Percentiles rank a stretch among this genome's conserved stretches.
Evolutionary conservation across 30 jellyfish, hydroid and myxozoan genomes (phyloP).

Genomic region (Catostylus mosaicus): DNA sequence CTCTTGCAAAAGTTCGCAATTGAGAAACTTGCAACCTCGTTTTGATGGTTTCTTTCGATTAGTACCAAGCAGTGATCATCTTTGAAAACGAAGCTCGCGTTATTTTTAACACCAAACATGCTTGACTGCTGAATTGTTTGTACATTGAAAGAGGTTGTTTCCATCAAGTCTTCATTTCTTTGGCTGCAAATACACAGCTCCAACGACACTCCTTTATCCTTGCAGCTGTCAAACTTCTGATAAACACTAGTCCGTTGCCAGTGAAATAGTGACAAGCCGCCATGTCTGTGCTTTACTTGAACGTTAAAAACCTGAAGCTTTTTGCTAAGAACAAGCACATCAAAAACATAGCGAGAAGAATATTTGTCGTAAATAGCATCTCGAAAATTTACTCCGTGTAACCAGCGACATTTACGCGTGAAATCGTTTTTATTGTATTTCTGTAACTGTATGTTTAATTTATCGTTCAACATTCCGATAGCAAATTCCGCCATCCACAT

Average conservation of each 20-base stretch:
- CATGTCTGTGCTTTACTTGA: slow-evolving; percentile 28
- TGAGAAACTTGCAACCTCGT: slow-evolving; percentile 44
- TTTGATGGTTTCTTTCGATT: slow-evolving; percentile 45
- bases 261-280: slow-evolving; percentile 27
- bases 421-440: not conserved
- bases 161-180: not conserved
- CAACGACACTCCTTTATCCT: slow-evolving; percentile 58
- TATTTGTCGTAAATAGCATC: slow-evolving; percentile 30
- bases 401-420: slow-evolving; percentile 50
- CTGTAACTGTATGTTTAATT: slow-evolving; percentile 4
- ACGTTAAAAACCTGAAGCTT: slow-evolving; percentile 68
- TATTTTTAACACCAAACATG: slow-evolving; percentile 52
- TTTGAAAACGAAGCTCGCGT: not conserved
- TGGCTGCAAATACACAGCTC: slow-evolving; percentile 76
- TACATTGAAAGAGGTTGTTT: not conserved
- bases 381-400: slow-evolving; percentile 46
- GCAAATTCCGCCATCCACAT: slow-evolving; percentile 91
- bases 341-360: slow-evolving; percentile 45
- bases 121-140: not conserved
- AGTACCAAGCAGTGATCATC: slow-evolving; percentile 39
- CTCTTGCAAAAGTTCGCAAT: slow-evolving; percentile 53
- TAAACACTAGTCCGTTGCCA: slow-evolving; percentile 90
- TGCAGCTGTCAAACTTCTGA: slow-evolving; percentile 54
- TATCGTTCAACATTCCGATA: slow-evolving; percentile 72
- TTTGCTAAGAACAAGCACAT: slow-evolving; percentile 32